Percentiles rank a stretch among this genome's conserved stretches.
phyloP scores from a whole-genome alignment of 2,113 vertebrate species.

The Struthio camelus region DNA sequence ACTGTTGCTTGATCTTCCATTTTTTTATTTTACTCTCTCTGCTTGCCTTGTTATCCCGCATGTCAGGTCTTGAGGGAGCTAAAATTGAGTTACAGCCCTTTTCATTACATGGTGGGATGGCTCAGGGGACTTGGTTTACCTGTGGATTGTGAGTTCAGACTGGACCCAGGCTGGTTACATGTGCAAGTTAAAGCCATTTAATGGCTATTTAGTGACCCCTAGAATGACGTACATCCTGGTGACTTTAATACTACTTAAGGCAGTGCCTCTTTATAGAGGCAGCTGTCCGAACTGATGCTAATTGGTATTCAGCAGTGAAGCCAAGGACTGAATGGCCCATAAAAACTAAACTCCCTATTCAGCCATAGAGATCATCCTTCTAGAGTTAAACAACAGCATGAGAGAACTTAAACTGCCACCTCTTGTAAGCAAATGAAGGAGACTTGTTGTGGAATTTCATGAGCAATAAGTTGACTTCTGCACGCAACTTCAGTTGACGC shows the following conservation, averaged over 20 bases:
- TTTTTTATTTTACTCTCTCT: neutral
- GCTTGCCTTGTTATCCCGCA: neutral
- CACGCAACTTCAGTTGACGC: neutral
- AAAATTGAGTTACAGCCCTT: neutral
- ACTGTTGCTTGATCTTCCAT: neutral
- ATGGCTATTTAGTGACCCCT: neutral
- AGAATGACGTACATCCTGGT: neutral
- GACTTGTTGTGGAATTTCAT: neutral
- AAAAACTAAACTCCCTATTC: neutral
- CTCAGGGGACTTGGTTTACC: neutral
- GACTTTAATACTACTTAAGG: neutral
- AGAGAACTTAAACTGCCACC: neutral
- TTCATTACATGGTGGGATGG: neutral
- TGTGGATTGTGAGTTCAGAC: neutral
- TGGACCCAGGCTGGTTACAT: neutral
- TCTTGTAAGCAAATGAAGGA: neutral
- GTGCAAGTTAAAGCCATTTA: neutral
- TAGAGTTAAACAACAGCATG: neutral
- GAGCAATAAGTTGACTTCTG: neutral
- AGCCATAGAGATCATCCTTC: neutral
- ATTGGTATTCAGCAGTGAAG: neutral
- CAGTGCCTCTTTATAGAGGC: neutral
- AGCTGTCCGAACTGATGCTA: neutral
- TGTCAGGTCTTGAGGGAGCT: neutral
- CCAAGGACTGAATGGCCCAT: neutral